A percentile compares a stretch with the other conserved stretches of the same genome.
phyloP scores from a whole-genome alignment of 2,113 vertebrate genomes.

The Nanorana parkeri region DNA sequence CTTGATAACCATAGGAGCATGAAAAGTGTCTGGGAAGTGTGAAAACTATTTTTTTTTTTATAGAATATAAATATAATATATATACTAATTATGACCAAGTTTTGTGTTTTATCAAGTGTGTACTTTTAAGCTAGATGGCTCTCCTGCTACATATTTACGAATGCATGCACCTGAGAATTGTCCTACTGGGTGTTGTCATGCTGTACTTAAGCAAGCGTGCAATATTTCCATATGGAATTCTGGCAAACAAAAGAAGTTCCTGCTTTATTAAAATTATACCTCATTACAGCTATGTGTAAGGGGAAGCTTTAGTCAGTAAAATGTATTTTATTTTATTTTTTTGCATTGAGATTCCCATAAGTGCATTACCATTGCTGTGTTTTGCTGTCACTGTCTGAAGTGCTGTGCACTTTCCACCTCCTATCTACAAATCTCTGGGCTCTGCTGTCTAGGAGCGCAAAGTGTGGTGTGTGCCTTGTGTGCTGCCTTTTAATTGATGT shows the following conservation, averaged over 20 bases:
- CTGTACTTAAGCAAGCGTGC: background rate
- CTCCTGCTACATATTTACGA: background rate
- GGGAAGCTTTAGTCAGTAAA: background rate
- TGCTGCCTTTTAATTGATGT: conserved; percentile 26
- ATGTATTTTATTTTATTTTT: background rate
- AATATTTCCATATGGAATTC: background rate
- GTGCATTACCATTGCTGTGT: conserved; percentile 24
- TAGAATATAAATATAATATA: no score
- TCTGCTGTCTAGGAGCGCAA: background rate
- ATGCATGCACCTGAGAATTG: background rate
- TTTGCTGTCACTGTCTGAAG: background rate
- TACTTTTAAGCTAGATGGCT: conserved; percentile 6
- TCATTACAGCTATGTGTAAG: background rate
- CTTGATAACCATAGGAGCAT: no score
- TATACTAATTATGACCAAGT: no score
- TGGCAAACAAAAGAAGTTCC: background rate
- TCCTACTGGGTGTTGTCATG: background rate
- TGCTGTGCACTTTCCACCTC: conserved; percentile 24
- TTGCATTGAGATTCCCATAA: conserved; percentile 27
- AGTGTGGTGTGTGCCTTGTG: background rate
- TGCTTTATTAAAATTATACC: background rate
- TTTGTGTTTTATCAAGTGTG: no score
- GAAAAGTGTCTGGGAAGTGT: no score
- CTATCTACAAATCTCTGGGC: background rate
- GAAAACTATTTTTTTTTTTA: no score